Conservation (phyloP, 1,140 invertebrate genomes). For the Cyrtorhinus lividipennis region DNA sequence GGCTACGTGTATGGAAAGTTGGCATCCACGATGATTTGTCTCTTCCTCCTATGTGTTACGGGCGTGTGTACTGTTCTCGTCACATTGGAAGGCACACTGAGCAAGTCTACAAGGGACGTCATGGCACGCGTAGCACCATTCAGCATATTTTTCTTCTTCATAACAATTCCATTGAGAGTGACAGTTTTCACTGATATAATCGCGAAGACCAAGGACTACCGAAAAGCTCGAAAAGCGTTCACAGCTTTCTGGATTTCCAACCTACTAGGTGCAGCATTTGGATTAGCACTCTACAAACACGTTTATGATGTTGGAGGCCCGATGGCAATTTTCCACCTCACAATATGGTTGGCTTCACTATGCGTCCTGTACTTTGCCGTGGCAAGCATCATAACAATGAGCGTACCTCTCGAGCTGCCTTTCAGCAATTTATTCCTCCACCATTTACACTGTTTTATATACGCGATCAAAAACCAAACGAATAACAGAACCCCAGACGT, state of each 20-base stretch:
- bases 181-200: neutral
- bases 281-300: neutral
- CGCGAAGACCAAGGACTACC: neutral
- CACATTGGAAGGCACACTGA: neutral
- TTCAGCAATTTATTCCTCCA: neutral
- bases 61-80: neutral
- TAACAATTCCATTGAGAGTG: neutral
- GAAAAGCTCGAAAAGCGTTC: neutral
- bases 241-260: neutral
- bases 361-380: neutral
- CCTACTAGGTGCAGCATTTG: neutral
- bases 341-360: neutral
- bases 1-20: neutral
- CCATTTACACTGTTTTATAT: neutral
- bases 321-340: neutral
- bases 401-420: neutral
- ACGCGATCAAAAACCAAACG: neutral
- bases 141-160: neutral
- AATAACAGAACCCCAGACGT: neutral
- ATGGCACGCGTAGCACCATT: neutral
- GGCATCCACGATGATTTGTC: neutral
- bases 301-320: neutral
- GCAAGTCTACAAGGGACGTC: no score
- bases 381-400: neutral
- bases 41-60: neutral